These are phyloP conservation scores for Triops longicaudatus DNA, from an alignment of 1,140 invertebrate genomes.

Conservation along the genomic window DNA sequence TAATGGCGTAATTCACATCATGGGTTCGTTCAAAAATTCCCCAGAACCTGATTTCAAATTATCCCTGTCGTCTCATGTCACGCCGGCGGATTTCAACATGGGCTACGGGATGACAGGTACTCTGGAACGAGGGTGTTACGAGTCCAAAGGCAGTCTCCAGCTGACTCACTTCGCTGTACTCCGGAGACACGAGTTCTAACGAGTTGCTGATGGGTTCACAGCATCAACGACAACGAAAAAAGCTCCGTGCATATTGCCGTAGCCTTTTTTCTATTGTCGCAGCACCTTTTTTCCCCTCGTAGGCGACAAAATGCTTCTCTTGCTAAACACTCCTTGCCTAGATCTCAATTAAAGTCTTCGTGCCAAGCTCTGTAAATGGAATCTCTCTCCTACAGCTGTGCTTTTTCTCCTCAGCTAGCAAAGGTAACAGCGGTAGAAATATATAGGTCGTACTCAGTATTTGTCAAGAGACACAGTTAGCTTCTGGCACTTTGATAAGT, in stretches of 20 bases:
- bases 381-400: background rate
- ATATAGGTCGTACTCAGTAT: background rate
- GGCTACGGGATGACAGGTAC: slow-evolving; percentile 79
- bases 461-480: background rate
- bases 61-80: slow-evolving; percentile 65
- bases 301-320: background rate
- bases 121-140: slow-evolving; percentile 55
- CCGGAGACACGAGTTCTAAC: slow-evolving; percentile 48
- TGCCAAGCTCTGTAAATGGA: background rate
- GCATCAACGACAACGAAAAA: background rate
- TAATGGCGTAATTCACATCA: slow-evolving; percentile 63
- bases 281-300: background rate
- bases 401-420: background rate
- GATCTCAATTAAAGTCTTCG: background rate
- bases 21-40: slow-evolving; percentile 67
- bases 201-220: slow-evolving; percentile 2
- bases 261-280: background rate
- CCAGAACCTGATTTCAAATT: slow-evolving; percentile 63
- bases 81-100: slow-evolving; percentile 73
- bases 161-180: slow-evolving; percentile 79
- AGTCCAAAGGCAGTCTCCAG: slow-evolving; percentile 60
- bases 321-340: background rate
- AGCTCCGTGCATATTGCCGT: background rate
- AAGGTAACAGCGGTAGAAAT: background rate
- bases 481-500: background rate